Evolutionary conservation across 2,888 invertebrate genomes (phyloP), one percentile per base, ranked within the genome.

Genomic region (Cabera pusaria): DNA sequence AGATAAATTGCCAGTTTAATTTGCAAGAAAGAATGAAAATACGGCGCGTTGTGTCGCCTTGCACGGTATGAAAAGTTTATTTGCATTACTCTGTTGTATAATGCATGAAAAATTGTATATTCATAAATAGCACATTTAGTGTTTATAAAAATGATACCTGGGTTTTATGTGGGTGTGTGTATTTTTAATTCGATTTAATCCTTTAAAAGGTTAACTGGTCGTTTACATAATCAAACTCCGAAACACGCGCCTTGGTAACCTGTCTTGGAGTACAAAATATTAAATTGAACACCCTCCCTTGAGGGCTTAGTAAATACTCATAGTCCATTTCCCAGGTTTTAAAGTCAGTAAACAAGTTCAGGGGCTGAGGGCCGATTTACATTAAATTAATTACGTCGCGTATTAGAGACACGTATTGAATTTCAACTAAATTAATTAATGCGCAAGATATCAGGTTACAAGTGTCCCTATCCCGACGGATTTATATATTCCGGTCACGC

Each of bases 401-500:
- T 42, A 53, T 64, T 43, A 36, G 33, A 41, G 26, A 55, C 64
- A 62, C 60, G 68, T 61, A 70, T 73, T 64, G 70, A 74, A 79
- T 72, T 69, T 71, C 67, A 80, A 79, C 39, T 53, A 52, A 59
- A 59, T 67, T 59, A 60, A 57, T 62, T 68, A 67, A 61, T 72
- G 62, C 64, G 57, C 68, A 68, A 61, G 64, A 68, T 70, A 76
- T 72, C 58, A 53, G 50, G 53, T 66, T 64, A 59, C 65, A 64
- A 68, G 58, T 60, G 59, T 63, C 57, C 47, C 51, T 53, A 62
- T 65, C 64, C 57, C 51, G 40, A 37, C 42, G 53, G 37, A 48
- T 55, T 73, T 64, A 72, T 66, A 73, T 76, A 82, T 82, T 80
- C 79, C 51, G 54, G 64, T 58, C 80, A 74, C 77, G 74, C 24